These are phyloP conservation scores for Branchinecta lindahli DNA, from an alignment of 1,140 invertebrate species.

Conservation along the genomic window DNA sequence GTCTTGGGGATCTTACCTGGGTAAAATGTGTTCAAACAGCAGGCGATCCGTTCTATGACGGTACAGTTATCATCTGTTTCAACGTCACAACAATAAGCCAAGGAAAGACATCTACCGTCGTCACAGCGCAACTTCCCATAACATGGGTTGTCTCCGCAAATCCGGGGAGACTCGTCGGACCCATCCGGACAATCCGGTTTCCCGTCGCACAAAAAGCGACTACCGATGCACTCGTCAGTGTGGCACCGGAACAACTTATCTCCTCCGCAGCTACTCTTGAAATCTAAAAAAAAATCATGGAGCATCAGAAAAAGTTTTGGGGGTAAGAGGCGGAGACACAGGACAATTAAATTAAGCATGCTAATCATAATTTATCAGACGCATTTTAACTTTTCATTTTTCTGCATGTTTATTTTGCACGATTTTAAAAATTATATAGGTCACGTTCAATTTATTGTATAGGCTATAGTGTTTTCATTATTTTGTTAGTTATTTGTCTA, in stretches of 20 bases:
- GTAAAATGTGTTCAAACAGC: neutral
- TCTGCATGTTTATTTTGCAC: too few species aligned
- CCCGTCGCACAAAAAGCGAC: neutral
- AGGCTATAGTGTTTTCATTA: too few species aligned
- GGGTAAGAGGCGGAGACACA: too few species aligned
- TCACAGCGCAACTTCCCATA: neutral
- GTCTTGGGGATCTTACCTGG: neutral
- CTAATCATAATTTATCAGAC: too few species aligned
- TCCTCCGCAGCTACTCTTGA: neutral
- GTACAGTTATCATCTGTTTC: neutral
- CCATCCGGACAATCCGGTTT: neutral
- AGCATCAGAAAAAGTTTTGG: too few species aligned
- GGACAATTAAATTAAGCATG: too few species aligned
- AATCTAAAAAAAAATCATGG: too few species aligned
- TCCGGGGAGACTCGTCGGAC: neutral
- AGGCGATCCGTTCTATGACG: neutral
- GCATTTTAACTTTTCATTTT: too few species aligned
- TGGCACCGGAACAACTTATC: neutral
- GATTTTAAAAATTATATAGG: too few species aligned
- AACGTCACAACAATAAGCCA: neutral
- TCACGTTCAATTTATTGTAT: too few species aligned
- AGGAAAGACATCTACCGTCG: neutral
- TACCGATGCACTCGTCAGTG: neutral
- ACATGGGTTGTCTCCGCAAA: neutral
- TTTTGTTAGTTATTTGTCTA: too few species aligned